Evolutionary conservation across 2,113 vertebrate genomes (phyloP), one percentile per base, ranked within the genome.

Genomic region (Nyctereutes procyonoides): DNA sequence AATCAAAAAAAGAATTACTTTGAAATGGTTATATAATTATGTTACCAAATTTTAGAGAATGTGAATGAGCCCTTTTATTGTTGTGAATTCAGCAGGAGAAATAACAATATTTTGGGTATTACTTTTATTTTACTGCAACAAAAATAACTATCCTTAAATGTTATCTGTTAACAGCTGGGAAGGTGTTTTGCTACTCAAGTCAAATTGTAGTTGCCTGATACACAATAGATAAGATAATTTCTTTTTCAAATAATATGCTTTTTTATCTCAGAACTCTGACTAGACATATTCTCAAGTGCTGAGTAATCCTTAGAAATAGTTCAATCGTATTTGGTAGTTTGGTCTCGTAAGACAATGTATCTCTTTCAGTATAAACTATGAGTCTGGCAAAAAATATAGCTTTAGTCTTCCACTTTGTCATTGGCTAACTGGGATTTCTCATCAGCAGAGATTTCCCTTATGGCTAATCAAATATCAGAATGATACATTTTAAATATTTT

Each of bases 301-400:
- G 96, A 96, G 84, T 80, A 98, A 98, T 62, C 43, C 43, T 85
- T 67, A 69, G 79, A 85, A 92, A 92, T 81, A 94, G 83, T 97
- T 98, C 53, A 22, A 82, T 83, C 48, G 93, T 24, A 62, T 80
- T 94, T 97, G 55, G 95, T 93, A 63, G 95, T 67, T 97, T 96
- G 89, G 4, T 97, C 87, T 92, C 26, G 22, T 96, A 92, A 98
- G 14, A 88, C 15, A 32, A 22, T 58, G 89, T 2, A 71, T 92
- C 13, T 60, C 19, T 56, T 87, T 80, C 8, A 9, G 51, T 90
- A 56, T 55, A 92, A 93, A 82, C 55, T 93, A n/a, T 48, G 6
- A 51, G 32, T 48, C 3, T 83, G 24, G 17, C 3, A 80, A 55
- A 88, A 88, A 81, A 73, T 67, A 19, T 51, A 14, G 11, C 28